phyloP scores from a whole-genome alignment of 2,797 vertebrate genomes.

The Anniella stebbinsi region DNA sequence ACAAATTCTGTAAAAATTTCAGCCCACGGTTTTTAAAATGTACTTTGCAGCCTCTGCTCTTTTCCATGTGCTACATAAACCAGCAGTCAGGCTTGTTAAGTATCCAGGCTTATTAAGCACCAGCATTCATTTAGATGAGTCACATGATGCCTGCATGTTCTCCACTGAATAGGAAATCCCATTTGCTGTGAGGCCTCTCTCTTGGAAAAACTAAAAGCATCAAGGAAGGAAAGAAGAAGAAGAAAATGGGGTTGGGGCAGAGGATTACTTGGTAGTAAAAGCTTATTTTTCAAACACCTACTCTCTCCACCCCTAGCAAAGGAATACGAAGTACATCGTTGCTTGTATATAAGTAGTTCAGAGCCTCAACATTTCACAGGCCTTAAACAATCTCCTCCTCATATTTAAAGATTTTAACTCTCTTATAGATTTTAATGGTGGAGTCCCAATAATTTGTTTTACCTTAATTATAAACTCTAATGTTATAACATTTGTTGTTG shows the following conservation, averaged over 20 bases:
- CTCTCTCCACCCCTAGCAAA: neutral
- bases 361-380: neutral
- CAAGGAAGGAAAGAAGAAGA: neutral
- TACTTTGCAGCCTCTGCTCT: neutral
- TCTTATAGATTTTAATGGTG: neutral
- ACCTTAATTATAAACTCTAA: neutral
- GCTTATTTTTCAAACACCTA: neutral
- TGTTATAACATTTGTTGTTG: neutral
- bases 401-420: neutral
- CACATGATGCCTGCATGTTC: conserved; percentile 20
- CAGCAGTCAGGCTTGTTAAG: conserved; percentile 3
- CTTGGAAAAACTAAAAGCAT: neutral
- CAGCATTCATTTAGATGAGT: conserved; percentile 12
- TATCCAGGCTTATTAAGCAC: neutral
- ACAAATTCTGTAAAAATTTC: neutral
- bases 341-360: neutral
- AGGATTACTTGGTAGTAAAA: too few relatives aligned
- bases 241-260: too few relatives aligned
- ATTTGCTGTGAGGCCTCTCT: neutral
- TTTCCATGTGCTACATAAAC: neutral
- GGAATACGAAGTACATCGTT: neutral
- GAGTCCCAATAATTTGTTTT: neutral
- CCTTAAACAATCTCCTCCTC: neutral
- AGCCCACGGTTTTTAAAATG: too few relatives aligned
- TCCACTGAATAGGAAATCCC: neutral